phyloP scores from a whole-genome alignment of 2,797 vertebrate genomes.

The Hirundo rustica region DNA sequence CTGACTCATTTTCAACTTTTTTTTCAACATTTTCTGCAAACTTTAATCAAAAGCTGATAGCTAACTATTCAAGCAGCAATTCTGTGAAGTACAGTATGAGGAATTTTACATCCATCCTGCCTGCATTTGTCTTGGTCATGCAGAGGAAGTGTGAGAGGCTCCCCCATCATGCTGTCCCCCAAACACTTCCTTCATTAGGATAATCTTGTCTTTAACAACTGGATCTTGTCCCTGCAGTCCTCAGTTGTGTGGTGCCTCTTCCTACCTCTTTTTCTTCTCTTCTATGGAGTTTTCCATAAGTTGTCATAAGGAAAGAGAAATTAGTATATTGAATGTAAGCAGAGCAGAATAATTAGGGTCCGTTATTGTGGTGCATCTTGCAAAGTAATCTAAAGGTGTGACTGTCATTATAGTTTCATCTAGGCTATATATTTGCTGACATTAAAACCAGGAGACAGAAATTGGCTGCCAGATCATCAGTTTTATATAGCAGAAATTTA shows the following conservation, averaged over 20 bases:
- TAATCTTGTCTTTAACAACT: background rate
- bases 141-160: background rate
- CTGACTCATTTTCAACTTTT: background rate
- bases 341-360: background rate
- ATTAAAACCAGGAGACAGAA: background rate
- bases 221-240: background rate
- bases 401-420: background rate
- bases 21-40: background rate
- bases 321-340: background rate
- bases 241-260: background rate
- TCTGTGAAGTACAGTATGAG: background rate
- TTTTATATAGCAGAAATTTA: background rate
- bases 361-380: background rate
- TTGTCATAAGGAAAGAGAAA: background rate
- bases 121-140: background rate
- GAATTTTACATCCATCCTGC: background rate
- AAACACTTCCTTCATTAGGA: background rate
- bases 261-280: background rate
- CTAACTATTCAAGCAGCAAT: background rate
- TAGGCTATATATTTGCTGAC: background rate
- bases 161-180: background rate
- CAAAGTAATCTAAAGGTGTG: background rate
- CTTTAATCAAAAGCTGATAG: background rate
- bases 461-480: background rate
- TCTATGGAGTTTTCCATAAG: rapidly evolving